phyloP scores from a whole-genome alignment of 2,888 invertebrate genomes.

The Luffia ferchaultella region DNA sequence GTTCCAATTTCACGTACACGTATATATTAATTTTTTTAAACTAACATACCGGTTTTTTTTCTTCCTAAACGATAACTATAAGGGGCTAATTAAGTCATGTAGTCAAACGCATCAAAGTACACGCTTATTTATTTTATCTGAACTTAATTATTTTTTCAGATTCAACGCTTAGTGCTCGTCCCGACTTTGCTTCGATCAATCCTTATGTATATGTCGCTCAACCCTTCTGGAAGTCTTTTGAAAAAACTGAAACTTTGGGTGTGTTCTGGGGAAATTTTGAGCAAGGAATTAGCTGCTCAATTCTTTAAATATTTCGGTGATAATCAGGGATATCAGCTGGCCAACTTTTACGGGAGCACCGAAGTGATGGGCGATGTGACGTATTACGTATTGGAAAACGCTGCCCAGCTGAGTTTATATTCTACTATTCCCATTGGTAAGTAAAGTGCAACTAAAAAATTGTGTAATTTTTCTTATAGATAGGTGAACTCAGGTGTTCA shows the following conservation, averaged over 20 bases:
- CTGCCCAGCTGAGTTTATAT: slow-evolving; percentile 66
- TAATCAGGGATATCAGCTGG: slow-evolving; percentile 69
- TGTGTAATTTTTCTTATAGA: too few relatives aligned
- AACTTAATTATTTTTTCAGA: slow-evolving; percentile 47
- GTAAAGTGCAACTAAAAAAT: too few relatives aligned
- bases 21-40: too few relatives aligned
- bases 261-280: slow-evolving; percentile 86
- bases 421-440: slow-evolving; percentile 85
- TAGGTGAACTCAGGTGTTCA: too few relatives aligned
- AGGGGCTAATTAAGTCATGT: too few relatives aligned
- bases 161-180: slow-evolving; percentile 83
- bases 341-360: slow-evolving; percentile 92
- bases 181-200: slow-evolving; percentile 84
- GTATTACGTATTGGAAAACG: slow-evolving; percentile 71
- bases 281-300: slow-evolving; percentile 72
- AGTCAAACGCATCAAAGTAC: too few relatives aligned
- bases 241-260: slow-evolving; percentile 78
- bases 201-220: slow-evolving; percentile 75
- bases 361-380: slow-evolving; percentile 94
- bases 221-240: slow-evolving; percentile 63
- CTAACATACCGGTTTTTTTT: too few relatives aligned
- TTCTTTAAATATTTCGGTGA: slow-evolving; percentile 81
- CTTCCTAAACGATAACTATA: too few relatives aligned
- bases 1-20: too few relatives aligned
- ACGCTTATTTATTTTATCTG: too few relatives aligned